phyloP scores from a whole-genome alignment of 1,140 invertebrate species.

The Agrypnia vestita region DNA sequence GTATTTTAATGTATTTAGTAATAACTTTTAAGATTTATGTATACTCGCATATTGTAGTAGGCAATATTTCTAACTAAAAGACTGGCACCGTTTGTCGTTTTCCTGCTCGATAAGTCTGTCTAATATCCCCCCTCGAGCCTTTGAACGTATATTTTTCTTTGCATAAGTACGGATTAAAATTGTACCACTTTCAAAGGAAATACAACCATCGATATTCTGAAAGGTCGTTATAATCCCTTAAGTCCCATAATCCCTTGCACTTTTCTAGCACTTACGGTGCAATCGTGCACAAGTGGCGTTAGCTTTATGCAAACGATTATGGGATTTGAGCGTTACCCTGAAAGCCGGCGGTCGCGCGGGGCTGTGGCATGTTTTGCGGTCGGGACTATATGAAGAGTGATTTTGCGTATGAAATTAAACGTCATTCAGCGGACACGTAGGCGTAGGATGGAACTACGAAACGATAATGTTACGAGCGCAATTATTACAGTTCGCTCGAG shows the following conservation, averaged over 20 bases:
- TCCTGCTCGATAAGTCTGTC: too few relatives aligned
- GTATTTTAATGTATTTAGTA: too few relatives aligned
- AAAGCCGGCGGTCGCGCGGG: neutral
- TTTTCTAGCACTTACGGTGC: conserved; percentile 3
- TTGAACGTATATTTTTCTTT: too few relatives aligned
- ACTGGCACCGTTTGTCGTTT: too few relatives aligned
- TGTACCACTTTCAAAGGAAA: too few relatives aligned
- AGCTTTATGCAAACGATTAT: conserved; percentile 38
- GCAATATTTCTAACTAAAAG: too few relatives aligned
- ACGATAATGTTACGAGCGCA: neutral
- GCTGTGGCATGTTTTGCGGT: conserved; percentile 34
- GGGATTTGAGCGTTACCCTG: conserved; percentile 34
- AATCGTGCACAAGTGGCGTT: conserved; percentile 28
- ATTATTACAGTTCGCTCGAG: too few relatives aligned
- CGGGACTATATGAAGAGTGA: conserved; percentile 31
- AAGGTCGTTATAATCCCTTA: neutral
- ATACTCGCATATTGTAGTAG: too few relatives aligned
- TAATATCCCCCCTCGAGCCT: too few relatives aligned
- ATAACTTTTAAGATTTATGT: too few relatives aligned
- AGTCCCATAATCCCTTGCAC: neutral
- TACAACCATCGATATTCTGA: too few relatives aligned
- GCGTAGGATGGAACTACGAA: neutral
- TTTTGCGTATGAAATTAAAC: conserved; percentile 26
- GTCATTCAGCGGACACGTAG: neutral
- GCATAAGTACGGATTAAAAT: too few relatives aligned